These are phyloP conservation scores for Syrmaticus mikado DNA, from an alignment of 2,113 vertebrate species.

Conservation along the genomic window DNA sequence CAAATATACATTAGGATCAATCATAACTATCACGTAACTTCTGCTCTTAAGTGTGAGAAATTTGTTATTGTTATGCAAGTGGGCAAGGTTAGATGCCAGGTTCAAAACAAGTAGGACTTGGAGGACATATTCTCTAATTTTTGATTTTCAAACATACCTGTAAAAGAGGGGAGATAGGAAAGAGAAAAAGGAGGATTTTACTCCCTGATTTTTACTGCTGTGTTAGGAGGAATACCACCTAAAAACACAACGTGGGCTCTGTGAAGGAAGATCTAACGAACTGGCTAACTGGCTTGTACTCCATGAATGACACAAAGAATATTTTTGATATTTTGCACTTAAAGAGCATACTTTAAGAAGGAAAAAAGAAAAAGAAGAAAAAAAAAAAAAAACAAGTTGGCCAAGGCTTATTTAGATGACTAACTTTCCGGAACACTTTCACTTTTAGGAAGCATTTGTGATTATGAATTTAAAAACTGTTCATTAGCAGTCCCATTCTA, in stretches of 20 bases:
- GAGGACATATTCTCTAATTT: not conserved
- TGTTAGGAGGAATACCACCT: not conserved
- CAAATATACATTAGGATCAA: not conserved
- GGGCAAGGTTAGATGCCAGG: not conserved
- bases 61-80: not conserved
- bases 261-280: accelerated
- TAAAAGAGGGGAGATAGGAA: accelerated
- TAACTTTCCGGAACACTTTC: not conserved
- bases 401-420: not conserved
- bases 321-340: not conserved
- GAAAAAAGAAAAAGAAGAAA: not conserved
- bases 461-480: not conserved
- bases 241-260: not conserved
- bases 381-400: not conserved
- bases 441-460: not conserved
- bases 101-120: not conserved
- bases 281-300: not conserved
- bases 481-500: not conserved
- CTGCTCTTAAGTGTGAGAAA: not conserved
- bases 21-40: not conserved
- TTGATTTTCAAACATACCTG: not conserved
- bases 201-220: not conserved
- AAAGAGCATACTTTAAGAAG: not conserved
- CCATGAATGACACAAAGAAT: not conserved
- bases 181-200: not conserved